These are phyloP conservation scores for Onychomys arenicola DNA, from an alignment of 2,797 vertebrate genomes.

Conservation along the genomic window DNA sequence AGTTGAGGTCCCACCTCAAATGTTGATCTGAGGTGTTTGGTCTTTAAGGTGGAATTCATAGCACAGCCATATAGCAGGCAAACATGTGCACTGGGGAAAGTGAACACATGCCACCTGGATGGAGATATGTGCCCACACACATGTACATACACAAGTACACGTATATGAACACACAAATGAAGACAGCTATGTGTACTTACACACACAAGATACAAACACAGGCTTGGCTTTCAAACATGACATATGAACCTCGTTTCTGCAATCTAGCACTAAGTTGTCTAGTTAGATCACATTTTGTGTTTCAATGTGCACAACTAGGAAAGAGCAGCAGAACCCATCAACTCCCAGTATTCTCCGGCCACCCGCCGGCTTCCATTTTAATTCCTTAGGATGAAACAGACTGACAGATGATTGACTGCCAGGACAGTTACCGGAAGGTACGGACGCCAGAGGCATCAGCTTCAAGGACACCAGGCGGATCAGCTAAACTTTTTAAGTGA, in stretches of 20 bases:
- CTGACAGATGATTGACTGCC: fast-evolving
- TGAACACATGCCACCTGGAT: too few species aligned
- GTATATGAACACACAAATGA: neutral
- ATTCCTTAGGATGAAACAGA: neutral
- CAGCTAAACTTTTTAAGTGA: neutral
- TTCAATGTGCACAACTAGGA: neutral
- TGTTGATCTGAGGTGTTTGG: neutral
- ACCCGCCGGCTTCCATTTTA: neutral
- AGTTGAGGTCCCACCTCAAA: neutral
- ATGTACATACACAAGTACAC: too few species aligned
- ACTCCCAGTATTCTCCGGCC: neutral
- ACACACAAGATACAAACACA: neutral
- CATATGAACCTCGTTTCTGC: neutral
- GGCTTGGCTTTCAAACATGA: neutral
- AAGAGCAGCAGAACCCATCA: neutral
- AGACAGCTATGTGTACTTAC: neutral
- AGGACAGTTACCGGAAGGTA: neutral
- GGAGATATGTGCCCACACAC: neutral
- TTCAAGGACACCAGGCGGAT: neutral
- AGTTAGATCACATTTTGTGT: neutral
- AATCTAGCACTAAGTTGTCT: neutral
- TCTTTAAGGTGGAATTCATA: neutral
- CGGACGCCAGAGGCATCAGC: neutral
- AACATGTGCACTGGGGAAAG: too few species aligned
- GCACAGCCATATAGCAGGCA: too few species aligned